phyloP scores from a whole-genome alignment of 2,113 vertebrate species.

The Strix aluco region DNA sequence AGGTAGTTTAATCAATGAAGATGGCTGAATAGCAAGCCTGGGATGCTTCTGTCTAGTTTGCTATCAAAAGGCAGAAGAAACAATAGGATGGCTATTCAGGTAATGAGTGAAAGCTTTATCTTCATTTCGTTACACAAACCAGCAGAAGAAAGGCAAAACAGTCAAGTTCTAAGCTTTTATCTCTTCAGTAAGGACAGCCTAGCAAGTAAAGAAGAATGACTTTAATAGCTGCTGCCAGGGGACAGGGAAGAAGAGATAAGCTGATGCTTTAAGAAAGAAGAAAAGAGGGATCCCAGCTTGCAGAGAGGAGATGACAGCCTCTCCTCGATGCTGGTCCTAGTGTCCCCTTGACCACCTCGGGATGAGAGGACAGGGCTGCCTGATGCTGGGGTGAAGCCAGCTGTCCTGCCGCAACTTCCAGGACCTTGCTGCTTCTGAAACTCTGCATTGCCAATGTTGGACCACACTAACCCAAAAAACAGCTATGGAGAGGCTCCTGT shows the following conservation, averaged over 20 bases:
- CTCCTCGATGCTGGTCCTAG: not conserved
- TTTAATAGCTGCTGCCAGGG: not conserved
- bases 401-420: not conserved
- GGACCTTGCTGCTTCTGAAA: not conserved
- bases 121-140: not conserved
- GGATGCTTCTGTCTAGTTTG: not conserved
- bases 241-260: not conserved
- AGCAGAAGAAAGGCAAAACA: not conserved
- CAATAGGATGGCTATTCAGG: not conserved
- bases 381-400: not conserved
- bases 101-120: not conserved
- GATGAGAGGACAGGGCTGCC: not conserved
- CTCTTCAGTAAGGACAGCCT: not conserved
- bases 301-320: not conserved
- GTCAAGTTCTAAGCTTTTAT: not conserved
- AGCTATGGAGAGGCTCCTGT: not conserved
- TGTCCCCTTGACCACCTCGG: fast-evolving
- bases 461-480: not conserved
- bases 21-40: not conserved
- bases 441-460: not conserved
- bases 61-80: not conserved
- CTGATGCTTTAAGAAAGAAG: not conserved
- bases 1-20: not conserved
- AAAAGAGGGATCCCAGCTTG: not conserved
- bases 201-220: not conserved